Percentiles rank a stretch among this genome's conserved stretches.
Evolutionary conservation across 2,113 vertebrate species (phyloP).

Genomic region (zebrafish (Danio rerio)): DNA sequence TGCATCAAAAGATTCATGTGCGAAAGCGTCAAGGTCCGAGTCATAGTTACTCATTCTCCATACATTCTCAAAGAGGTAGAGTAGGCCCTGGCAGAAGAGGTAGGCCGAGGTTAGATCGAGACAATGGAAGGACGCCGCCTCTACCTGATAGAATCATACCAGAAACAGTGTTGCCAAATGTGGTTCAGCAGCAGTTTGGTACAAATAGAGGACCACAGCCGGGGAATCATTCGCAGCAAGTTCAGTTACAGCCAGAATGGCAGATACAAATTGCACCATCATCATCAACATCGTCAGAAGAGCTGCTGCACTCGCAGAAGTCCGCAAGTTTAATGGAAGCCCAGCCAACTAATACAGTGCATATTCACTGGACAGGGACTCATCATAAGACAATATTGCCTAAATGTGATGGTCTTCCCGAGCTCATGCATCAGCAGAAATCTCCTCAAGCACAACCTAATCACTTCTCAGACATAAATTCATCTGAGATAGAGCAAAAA

Average conservation of each 20-base stretch:
- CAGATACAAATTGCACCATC: conserved; percentile 49
- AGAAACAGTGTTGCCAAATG: conserved; percentile 16
- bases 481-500: conserved; percentile 61
- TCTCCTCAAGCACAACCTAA: conserved; percentile 50
- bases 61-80: conserved; percentile 49
- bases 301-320: conserved; percentile 52
- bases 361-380: conserved; percentile 26
- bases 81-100: conserved; percentile 64
- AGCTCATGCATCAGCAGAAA: conserved; percentile 58
- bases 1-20: conserved; percentile 79
- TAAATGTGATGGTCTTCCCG: conserved; percentile 37
- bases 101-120: conserved; percentile 59
- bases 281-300: conserved; percentile 17
- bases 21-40: conserved; percentile 70
- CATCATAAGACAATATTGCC: conserved; percentile 48
- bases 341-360: conserved; percentile 18
- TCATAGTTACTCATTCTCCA: conserved; percentile 56
- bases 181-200: conserved; percentile 32
- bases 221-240: neutral
- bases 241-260: conserved; percentile 56
- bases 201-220: conserved; percentile 10
- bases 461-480: conserved; percentile 54
- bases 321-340: conserved; percentile 34
- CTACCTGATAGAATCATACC: conserved; percentile 54
- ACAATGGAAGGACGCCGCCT: conserved; percentile 46